These are phyloP conservation scores for Caenorhabditis sulstoni DNA, from an alignment of 2,888 invertebrate species.

Conservation along the genomic window DNA sequence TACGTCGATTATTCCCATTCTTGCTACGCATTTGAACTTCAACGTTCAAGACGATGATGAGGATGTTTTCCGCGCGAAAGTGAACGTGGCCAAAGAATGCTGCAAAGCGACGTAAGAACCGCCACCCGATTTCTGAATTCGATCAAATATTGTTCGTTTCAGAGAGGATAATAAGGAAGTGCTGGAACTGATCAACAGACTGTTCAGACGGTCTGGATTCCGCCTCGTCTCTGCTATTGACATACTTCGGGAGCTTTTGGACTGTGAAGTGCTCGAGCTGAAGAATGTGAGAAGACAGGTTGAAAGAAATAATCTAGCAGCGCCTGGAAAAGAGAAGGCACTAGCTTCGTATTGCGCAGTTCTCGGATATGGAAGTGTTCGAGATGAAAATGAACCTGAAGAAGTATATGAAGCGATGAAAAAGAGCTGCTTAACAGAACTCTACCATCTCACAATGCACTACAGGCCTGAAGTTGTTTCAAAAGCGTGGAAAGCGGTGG, in stretches of 20 bases:
- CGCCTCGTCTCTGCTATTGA: neutral
- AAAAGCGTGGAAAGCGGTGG: constrained; percentile 37
- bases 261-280: too few relatives aligned
- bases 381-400: constrained; percentile 23
- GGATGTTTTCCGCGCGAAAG: too few relatives aligned
- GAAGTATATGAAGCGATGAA: constrained; percentile 15
- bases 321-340: constrained; percentile 18
- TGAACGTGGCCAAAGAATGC: too few relatives aligned
- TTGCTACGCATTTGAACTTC: too few relatives aligned
- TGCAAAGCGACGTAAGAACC: too few relatives aligned
- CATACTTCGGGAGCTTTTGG: neutral
- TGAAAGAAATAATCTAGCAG: neutral
- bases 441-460: constrained; percentile 23
- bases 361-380: constrained; percentile 1
- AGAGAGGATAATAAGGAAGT: neutral
- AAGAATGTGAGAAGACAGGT: too few relatives aligned
- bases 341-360: constrained; percentile 28
- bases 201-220: too few relatives aligned
- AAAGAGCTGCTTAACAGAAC: constrained; percentile 26
- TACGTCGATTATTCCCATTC: too few relatives aligned
- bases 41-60: too few relatives aligned
- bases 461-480: neutral
- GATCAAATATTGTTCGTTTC: too few relatives aligned
- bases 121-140: too few relatives aligned
- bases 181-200: neutral